Percentiles rank a stretch among this genome's conserved stretches.
Conservation (phyloP, 1,140 invertebrate species). For the Dendroctonus valens region DNA sequence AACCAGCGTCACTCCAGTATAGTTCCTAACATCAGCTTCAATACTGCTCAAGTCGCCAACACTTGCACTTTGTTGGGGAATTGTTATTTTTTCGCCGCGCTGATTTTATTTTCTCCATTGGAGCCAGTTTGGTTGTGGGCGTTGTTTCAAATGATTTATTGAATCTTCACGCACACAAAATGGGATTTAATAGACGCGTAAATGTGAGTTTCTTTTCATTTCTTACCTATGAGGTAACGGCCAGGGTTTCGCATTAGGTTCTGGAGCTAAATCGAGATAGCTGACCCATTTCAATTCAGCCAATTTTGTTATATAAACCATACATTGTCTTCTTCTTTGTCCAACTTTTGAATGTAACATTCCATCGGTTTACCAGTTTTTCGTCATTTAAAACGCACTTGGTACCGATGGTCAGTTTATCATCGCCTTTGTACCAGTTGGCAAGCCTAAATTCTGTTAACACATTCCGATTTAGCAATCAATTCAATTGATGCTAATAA, state of each 20-base stretch:
- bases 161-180: too few relatives aligned
- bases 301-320: conserved; percentile 76
- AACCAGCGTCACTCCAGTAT: conserved; percentile 44
- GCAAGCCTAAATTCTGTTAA: conserved; percentile 56
- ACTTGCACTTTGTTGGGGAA: conserved; percentile 37
- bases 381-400: conserved; percentile 69
- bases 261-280: conserved; percentile 64
- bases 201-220: neutral
- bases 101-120: conserved; percentile 34
- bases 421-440: conserved; percentile 61
- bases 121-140: conserved; percentile 26
- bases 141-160: neutral
- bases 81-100: conserved; percentile 43
- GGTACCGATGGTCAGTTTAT: conserved; percentile 71
- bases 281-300: conserved; percentile 69
- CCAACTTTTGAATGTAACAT: conserved; percentile 79
- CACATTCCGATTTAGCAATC: too few relatives aligned
- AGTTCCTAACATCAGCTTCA: conserved; percentile 32
- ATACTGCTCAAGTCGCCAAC: conserved; percentile 19
- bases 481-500: too few relatives aligned
- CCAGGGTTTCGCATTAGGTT: conserved; percentile 64
- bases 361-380: conserved; percentile 54
- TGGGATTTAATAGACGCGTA: too few relatives aligned
- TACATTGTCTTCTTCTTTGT: conserved; percentile 63
- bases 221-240: conserved; percentile 55